Evolutionary conservation across 23 tunicate genomes (phyloP).

Genomic region (Corella eumyota): DNA sequence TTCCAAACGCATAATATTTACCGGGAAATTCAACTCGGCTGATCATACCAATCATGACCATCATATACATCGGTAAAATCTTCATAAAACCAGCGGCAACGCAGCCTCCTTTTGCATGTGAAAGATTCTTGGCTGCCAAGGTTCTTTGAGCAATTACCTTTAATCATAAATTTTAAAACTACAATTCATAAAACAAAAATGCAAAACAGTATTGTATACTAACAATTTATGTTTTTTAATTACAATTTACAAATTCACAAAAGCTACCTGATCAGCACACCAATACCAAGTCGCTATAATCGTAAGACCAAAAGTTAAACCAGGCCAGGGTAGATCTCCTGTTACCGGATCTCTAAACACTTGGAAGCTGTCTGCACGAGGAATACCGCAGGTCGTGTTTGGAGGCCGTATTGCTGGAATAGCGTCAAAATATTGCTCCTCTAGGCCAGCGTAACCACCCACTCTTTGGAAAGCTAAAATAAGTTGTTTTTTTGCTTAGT

Average conservation of each 20-base stretch:
- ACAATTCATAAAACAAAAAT: background rate
- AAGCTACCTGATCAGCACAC: constrained; percentile 92
- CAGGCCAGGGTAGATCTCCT: constrained; percentile 97
- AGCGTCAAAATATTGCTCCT: constrained; percentile 48
- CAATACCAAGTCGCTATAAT: constrained; percentile 95
- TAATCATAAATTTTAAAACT: background rate
- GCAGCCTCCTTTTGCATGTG: constrained; percentile 97
- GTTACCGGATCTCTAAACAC: constrained; percentile 75
- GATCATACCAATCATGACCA: constrained; percentile 99
- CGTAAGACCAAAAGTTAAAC: constrained; percentile 82
- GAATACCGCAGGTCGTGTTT: constrained; percentile 64
- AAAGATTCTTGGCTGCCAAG: constrained; percentile 79
- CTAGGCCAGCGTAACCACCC: constrained; percentile 62
- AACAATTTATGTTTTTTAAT: no score
- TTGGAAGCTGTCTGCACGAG: constrained; percentile 63
- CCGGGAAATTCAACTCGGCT: constrained; percentile 75
- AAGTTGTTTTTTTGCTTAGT: background rate
- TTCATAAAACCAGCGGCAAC: constrained; percentile 82
- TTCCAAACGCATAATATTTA: constrained; percentile 7
- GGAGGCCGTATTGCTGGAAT: constrained; percentile 45
- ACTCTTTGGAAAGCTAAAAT: constrained; percentile 53
- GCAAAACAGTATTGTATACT: no score
- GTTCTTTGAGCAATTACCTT: constrained; percentile 97
- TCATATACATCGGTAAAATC: constrained; percentile 93
- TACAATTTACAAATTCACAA: no score